Conservation (phyloP, 2,113 vertebrate species). For the Pipra filicauda region DNA sequence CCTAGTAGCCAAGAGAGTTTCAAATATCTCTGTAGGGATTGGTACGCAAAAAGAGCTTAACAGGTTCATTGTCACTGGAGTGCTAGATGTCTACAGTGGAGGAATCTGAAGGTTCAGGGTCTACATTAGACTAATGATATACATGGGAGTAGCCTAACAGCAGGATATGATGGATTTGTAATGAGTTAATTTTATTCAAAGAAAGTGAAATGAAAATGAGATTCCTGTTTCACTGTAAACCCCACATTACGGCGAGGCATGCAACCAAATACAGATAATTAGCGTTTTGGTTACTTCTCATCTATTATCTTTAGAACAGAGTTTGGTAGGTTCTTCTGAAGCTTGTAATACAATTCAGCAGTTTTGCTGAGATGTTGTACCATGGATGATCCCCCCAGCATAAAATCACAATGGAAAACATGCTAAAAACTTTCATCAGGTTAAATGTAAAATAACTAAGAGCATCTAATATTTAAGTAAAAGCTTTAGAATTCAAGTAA, state of each 20-base stretch:
- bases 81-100: not conserved
- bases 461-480: not conserved
- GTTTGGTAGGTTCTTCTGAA: not conserved
- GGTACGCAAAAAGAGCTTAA: not conserved
- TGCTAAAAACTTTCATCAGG: not conserved
- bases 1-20: not conserved
- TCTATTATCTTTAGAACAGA: not conserved
- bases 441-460: not conserved
- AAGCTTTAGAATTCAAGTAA: not conserved
- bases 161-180: not conserved
- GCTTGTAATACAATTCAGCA: not conserved
- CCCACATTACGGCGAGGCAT: not conserved
- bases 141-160: not conserved
- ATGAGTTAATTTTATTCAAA: not conserved
- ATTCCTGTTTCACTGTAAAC: not conserved
- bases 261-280: not conserved
- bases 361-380: not conserved
- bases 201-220: not conserved
- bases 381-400: not conserved
- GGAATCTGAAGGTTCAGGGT: not conserved
- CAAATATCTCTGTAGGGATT: not conserved
- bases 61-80: not conserved
- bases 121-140: not conserved
- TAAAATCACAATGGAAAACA: not conserved
- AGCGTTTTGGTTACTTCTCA: not conserved